These are phyloP conservation scores for Leptopilina clavipes DNA, from an alignment of 1,140 invertebrate species.

Conservation along the genomic window DNA sequence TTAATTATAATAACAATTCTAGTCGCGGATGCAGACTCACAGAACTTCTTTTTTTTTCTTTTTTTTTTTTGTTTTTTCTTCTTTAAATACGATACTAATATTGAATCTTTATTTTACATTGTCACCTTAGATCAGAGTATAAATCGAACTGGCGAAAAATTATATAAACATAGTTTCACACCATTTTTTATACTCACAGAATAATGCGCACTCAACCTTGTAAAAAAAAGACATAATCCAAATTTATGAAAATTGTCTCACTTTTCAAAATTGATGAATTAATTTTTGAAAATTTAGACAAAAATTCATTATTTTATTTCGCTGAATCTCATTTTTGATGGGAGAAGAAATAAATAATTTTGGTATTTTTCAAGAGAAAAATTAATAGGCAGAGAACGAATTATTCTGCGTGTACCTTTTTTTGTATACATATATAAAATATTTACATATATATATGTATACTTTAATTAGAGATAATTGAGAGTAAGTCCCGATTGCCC, in stretches of 20 bases:
- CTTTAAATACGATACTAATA: constrained; percentile 22
- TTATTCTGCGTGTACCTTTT: constrained; percentile 10
- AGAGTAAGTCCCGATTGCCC: constrained; percentile 67
- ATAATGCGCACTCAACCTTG: not conserved
- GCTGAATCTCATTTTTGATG: not conserved
- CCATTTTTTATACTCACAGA: not conserved
- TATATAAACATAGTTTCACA: constrained; percentile 18
- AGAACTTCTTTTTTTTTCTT: not conserved
- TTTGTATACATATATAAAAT: constrained; percentile 46
- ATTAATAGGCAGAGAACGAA: not conserved
- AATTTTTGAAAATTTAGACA: too few relatives aligned
- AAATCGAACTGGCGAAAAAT: constrained; percentile 51
- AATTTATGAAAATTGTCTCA: not conserved
- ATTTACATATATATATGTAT: constrained; percentile 44
- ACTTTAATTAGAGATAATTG: constrained; percentile 55
- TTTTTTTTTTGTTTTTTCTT: too few relatives aligned
- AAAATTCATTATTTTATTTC: constrained; percentile 1
- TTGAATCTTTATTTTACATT: constrained; percentile 56
- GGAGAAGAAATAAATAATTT: not conserved
- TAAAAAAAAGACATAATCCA: not conserved
- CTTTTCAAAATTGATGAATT: too few relatives aligned
- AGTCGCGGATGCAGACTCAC: constrained; percentile 27
- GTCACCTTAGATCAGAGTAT: constrained; percentile 44
- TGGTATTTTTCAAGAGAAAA: not conserved
- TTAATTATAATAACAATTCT: constrained; percentile 21